Base-by-base conservation (phyloP, 2,113 vertebrate species). In the Megaceryle torquata region DNA sequence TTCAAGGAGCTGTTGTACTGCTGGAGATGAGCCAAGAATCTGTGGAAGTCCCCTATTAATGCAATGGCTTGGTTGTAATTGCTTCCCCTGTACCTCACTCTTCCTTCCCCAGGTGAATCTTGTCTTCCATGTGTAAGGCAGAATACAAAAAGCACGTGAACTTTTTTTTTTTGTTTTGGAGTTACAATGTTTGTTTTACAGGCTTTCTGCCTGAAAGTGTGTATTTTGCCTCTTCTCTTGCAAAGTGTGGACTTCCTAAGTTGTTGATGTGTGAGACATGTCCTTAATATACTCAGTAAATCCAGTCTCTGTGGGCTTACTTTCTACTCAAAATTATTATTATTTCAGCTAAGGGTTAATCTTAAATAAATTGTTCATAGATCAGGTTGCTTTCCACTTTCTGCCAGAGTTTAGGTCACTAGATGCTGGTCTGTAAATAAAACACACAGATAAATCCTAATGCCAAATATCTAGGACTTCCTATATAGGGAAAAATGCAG, bases 21-120 rank as follows among this genome's bases (percentile, higher is more conserved):
- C 77, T 85, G 93, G 86, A 87, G 44, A 12, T 1, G 10, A 78
- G 86, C 88, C 96, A 97, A 86, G 22, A 89, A 76, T 91, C 83
- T 54, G 39, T 95, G 80, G 60, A 96, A 89, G 86, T 89, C 70
- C 91, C 86, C 86, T 72, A 33, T 89, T 91, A 92, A 82, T 82
- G 65, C 74, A 67, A 50, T 31, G 83, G 8, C n/a, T 82, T 29
- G n/a, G 65, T 83, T 85, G 64, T 57, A 95, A 59, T 82, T 72
- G 25, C 67, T 88, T 60, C 15, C 39, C 29, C 31, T 7, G 13
- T 33, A 13, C 15, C 35, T 24, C 26, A 69, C 5, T 26, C 11
- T 91, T 81, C 57, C 56, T 64, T 93, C 33, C 61, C 77, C 86
- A 92, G 92, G 92, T 95, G 80, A 94, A 92, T 85, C 61, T 65